Evolutionary conservation across 2,797 vertebrate genomes (phyloP).

Genomic region (Malurus leucopterus): DNA sequence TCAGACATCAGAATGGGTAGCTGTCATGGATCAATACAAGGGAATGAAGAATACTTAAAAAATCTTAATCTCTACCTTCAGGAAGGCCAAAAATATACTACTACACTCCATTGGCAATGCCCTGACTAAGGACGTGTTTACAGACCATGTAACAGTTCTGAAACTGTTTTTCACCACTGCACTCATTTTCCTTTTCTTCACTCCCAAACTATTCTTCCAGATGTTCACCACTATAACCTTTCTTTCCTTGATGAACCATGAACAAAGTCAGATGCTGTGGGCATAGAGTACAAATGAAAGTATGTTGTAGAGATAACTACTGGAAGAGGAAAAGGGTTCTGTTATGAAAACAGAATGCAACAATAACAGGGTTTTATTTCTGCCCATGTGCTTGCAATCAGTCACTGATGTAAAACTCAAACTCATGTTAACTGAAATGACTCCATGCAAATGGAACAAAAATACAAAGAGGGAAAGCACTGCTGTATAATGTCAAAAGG

Average conservation of each 20-base stretch:
- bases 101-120: neutral
- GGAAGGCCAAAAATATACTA: neutral
- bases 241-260: neutral
- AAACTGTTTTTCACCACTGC: neutral
- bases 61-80: neutral
- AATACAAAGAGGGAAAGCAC: neutral
- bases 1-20: neutral
- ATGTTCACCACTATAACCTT: neutral
- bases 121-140: neutral
- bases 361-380: neutral
- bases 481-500: no score
- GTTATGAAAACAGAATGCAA: neutral
- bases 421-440: neutral
- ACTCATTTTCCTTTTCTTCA: neutral
- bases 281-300: neutral
- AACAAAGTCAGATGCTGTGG: neutral
- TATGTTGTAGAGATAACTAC: neutral
- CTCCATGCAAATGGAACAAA: neutral
- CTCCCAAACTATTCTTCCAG: neutral
- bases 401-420: neutral
- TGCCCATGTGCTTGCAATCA: neutral
- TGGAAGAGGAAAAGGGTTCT: neutral
- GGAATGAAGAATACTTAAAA: neutral
- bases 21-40: neutral
- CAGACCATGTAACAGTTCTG: neutral